Base-by-base conservation (phyloP, 2,888 invertebrate species). In the Lasioglossum figueresi region DNA sequence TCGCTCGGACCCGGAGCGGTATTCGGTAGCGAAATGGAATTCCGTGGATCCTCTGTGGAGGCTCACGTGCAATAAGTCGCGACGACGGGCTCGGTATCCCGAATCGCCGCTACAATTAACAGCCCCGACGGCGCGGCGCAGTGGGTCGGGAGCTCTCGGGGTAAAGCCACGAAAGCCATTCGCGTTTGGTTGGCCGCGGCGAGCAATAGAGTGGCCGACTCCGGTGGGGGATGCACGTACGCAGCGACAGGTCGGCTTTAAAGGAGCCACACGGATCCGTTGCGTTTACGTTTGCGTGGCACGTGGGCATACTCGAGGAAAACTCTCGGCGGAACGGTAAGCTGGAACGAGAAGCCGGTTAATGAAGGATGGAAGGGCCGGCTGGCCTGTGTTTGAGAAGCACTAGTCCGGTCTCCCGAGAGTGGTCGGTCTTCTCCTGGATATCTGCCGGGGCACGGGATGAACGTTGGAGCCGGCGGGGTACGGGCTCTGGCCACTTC, bases 401-500 rank as follows among this genome's bases (percentile, higher is more conserved):
- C 93, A 92, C 92, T 92, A 92, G 88, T 84, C 89, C 84, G 88
- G 83, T 91, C 93, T 90, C 93, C 83, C 82, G 88, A 89, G 93
- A 92, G 91, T 91, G 92, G 89, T 88, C 87, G 88, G 88, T 91
- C 89, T 91, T 92, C 91, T 91, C 82, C 86, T 85, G 89, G 89
- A 89, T 91, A 91, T 86, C 83, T 78, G 71, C 68, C 74, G 59
- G 45, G 59, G 74, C 68, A 68, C 43, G 59, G 63, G 40, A 37
- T 56, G 78, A 75, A 79, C 75, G 66, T 4, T 10, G 52, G n/a
- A 52, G 52, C n/a, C 16, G 73, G 63, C 14, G 63, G 75, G 78
- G 84, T 74, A 79, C 80, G 75, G 89, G 86, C 89, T 74, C 79
- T 79, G 89, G 86, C 89, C 88, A 85, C 86, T 86, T 90, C 93